Evolutionary conservation across 1,140 invertebrate genomes (phyloP).

Genomic region (Periplaneta americana): DNA sequence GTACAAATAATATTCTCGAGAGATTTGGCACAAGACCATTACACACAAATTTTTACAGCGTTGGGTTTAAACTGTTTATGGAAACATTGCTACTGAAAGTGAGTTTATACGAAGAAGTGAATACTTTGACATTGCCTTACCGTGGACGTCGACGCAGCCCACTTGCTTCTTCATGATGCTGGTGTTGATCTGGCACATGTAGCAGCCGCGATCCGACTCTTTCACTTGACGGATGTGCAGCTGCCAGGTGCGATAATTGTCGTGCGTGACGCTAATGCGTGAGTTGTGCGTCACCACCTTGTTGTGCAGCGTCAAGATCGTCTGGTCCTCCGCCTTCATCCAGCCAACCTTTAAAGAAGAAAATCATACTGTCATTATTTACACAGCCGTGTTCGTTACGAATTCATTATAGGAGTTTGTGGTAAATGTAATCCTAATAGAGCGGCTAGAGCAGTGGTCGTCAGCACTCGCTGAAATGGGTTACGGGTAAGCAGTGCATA

Average conservation of each 20-base stretch:
- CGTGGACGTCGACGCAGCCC: slow-evolving; percentile 83
- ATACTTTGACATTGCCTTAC: no score
- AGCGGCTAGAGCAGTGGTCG: no score
- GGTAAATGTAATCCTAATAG: no score
- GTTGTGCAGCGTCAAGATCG: slow-evolving; percentile 77
- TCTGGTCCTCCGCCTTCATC: slow-evolving; percentile 84
- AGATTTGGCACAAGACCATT: not conserved
- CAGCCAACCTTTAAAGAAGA: slow-evolving; percentile 70
- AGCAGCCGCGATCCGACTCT: slow-evolving; percentile 53
- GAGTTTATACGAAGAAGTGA: no score
- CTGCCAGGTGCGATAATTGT: slow-evolving; percentile 68
- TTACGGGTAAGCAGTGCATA: no score
- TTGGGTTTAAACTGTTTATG: no score
- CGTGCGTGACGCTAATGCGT: slow-evolving; percentile 71
- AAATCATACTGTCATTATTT: not conserved
- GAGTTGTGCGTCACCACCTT: slow-evolving; percentile 84
- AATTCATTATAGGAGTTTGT: no score
- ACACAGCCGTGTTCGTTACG: no score
- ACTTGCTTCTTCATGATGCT: slow-evolving; percentile 81
- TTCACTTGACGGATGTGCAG: slow-evolving; percentile 62
- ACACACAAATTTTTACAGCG: no score
- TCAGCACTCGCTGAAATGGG: no score
- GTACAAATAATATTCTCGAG: no score
- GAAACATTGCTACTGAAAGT: no score
- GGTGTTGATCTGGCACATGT: slow-evolving; percentile 87